Base-by-base conservation (phyloP, 1,140 invertebrate species). In the Amphibalanus amphitrite region DNA sequence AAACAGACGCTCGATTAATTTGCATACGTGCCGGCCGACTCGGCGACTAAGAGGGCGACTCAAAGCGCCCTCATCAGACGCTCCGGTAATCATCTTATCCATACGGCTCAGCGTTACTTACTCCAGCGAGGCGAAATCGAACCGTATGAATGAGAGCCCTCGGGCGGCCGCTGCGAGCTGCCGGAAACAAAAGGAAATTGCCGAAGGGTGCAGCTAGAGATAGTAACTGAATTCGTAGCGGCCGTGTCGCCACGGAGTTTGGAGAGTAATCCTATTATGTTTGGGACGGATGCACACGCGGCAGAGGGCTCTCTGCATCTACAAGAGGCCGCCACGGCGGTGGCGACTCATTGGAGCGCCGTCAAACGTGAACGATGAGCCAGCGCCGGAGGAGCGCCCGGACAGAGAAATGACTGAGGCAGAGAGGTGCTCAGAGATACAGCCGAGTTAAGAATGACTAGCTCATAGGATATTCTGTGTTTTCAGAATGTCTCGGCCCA, bases 161-260 rank as follows among this genome's bases (percentile, higher is more conserved):
- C 47, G 6, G 47, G 47, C 47, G 47, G 10, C 13, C 13, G 47
- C 6, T 20, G 47, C 47, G n/a, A 3, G 20, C 13, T 17, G 10
- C 47, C 47, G 47, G 47, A 59, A 59, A 59, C 47, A 59, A 59
- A 59, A 59, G 47, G 47, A 59, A 59, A 59, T 59, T 59, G 47
- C 47, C 47, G 47, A 59, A 59, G 47, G 47, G 47, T 20, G 47
- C 47, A 20, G 47, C 1, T 8, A 59, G 47, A 59, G 47, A 59
- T 59, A 59, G 47, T 59, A 17, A 59, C 47, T 20, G 20, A 59
- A 59, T 59, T 23, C 47, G 13, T 1, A 20, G 47, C 47, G 47
- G 47, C 47, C 13, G 23, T 59, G 47, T 59, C 47, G 47, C 13
- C 13, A 59, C 47, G 47, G 20, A 13, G 47, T 59, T 59, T 23